phyloP scores from a whole-genome alignment of 2,888 invertebrate species.

The Thera obeliscata region DNA sequence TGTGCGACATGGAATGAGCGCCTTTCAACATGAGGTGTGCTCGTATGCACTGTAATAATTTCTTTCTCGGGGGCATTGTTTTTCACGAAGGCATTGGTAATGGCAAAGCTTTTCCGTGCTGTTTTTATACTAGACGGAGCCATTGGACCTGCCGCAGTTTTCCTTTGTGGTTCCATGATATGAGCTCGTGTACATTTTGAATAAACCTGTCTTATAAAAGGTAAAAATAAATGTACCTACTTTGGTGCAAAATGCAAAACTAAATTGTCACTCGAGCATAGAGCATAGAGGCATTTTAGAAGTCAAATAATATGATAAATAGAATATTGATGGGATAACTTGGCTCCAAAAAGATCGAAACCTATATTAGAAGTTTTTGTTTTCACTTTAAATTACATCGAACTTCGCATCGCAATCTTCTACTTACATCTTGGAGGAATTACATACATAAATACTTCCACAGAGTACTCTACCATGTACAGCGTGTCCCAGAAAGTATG shows the following conservation, averaged over 20 bases:
- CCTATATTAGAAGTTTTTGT: too few relatives aligned
- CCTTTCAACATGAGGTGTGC: slow-evolving; percentile 65
- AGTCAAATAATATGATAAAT: neutral
- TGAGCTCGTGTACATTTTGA: slow-evolving; percentile 8
- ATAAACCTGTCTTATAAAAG: neutral
- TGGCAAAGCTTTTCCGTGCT: slow-evolving; percentile 63
- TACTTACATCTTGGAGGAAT: too few relatives aligned
- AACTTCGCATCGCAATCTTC: too few relatives aligned
- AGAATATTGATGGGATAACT: neutral
- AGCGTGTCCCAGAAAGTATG: too few relatives aligned
- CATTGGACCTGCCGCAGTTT: slow-evolving; percentile 65
- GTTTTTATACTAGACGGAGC: slow-evolving; percentile 58
- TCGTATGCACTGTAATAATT: slow-evolving; percentile 68
- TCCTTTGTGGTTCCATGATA: slow-evolving; percentile 69
- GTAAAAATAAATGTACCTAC: neutral
- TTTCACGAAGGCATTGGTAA: slow-evolving; percentile 53
- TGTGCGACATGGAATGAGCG: slow-evolving; percentile 61
- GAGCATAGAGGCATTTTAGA: neutral
- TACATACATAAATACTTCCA: too few relatives aligned
- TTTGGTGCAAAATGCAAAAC: neutral
- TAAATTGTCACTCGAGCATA: slow-evolving; percentile 4
- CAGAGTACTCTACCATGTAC: too few relatives aligned
- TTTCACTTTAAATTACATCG: too few relatives aligned
- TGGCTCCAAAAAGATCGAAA: too few relatives aligned
- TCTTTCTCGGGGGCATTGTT: slow-evolving; percentile 59